phyloP scores from a whole-genome alignment of 2,888 invertebrate species.

The Cenopis cana region DNA sequence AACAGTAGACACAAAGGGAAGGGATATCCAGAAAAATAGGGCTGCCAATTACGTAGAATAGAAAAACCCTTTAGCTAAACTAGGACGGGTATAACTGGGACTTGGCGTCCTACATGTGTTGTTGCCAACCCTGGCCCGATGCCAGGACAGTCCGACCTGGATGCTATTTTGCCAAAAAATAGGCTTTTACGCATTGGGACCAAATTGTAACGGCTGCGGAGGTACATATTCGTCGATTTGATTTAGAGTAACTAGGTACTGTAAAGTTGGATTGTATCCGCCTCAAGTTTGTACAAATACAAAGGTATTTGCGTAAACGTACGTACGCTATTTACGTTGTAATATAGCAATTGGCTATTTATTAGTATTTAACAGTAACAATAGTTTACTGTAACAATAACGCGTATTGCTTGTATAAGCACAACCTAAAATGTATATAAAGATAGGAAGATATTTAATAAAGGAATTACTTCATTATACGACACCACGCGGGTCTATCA shows the following conservation, averaged over 20 bases:
- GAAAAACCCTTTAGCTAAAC: constrained; percentile 53
- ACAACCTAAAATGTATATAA: too few relatives aligned
- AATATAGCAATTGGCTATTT: too few relatives aligned
- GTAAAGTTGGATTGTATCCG: too few relatives aligned
- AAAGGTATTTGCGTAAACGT: too few relatives aligned
- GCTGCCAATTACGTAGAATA: constrained; percentile 46
- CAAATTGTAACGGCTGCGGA: constrained; percentile 16
- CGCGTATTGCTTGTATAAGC: too few relatives aligned
- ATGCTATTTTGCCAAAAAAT: constrained; percentile 48
- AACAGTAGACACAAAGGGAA: background rate
- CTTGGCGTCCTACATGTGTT: constrained; percentile 69
- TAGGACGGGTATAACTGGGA: constrained; percentile 64
- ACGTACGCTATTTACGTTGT: too few relatives aligned
- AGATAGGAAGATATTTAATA: too few relatives aligned
- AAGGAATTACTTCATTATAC: too few relatives aligned
- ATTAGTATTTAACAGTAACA: too few relatives aligned
- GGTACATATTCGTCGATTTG: constrained; percentile 11
- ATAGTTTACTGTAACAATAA: too few relatives aligned
- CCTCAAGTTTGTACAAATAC: too few relatives aligned
- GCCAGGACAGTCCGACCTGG: constrained; percentile 62
- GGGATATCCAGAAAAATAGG: constrained; percentile 41
- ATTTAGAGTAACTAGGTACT: constrained; percentile 1
- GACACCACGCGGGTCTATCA: too few relatives aligned
- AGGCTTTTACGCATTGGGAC: constrained; percentile 38
- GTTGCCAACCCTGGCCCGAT: constrained; percentile 67